Evolutionary conservation across 2,797 vertebrate genomes (phyloP).

Genomic region (Babyrousa celebensis): DNA sequence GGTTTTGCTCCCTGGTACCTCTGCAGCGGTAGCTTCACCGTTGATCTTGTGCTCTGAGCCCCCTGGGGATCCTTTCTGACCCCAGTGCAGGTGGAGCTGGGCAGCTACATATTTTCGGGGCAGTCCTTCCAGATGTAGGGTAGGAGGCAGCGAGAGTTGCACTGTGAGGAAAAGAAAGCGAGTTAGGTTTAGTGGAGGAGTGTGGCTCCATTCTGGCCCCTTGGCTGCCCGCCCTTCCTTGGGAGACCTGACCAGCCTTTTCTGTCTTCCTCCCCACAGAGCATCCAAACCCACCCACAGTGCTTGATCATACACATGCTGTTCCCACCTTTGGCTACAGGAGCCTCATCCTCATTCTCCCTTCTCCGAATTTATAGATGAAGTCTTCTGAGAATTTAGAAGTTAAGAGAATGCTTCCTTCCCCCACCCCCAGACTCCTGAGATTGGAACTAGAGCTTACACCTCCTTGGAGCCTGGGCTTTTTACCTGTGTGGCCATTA

Average conservation of each 20-base stretch:
- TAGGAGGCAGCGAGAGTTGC: conserved; percentile 92
- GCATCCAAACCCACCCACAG: not conserved
- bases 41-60: conserved; percentile 96
- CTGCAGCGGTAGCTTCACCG: conserved; percentile 92
- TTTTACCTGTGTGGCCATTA: conserved; percentile 96
- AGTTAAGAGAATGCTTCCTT: not conserved
- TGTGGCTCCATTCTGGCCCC: not conserved
- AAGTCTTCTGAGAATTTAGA: not conserved
- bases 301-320: not conserved
- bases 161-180: conserved; percentile 88
- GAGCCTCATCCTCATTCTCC: not conserved
- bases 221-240: not conserved
- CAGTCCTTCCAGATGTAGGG: conserved; percentile 94
- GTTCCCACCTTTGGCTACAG: not conserved
- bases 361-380: not conserved
- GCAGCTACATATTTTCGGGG: conserved; percentile 92
- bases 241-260: not conserved
- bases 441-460: not conserved
- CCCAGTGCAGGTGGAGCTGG: conserved; percentile 97
- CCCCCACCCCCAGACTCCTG: not conserved
- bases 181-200: not conserved
- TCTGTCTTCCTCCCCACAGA: not conserved
- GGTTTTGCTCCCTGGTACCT: conserved; percentile 90
- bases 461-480: not conserved
- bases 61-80: conserved; percentile 86